Conservation (phyloP, 2,113 vertebrate species). For the Microtus ochrogaster region DNA sequence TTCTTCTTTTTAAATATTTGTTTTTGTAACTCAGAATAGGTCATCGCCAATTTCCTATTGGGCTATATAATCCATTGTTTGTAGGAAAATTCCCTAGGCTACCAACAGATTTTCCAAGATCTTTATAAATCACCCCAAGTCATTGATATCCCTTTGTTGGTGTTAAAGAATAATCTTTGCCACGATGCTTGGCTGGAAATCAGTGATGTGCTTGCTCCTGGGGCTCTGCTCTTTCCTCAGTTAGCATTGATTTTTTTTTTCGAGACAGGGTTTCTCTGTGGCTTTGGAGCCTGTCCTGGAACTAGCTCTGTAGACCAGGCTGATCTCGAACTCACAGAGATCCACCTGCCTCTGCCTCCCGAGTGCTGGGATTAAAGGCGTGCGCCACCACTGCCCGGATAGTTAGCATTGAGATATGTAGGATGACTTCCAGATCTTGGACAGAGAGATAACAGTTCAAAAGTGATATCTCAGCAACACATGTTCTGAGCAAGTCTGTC, state of each 20-base stretch:
- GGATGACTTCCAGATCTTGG: background rate
- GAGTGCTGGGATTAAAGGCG: too few relatives aligned
- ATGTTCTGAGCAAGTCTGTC: background rate
- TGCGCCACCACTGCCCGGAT: too few relatives aligned
- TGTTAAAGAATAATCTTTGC: background rate
- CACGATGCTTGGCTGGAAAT: background rate
- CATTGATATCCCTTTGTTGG: background rate
- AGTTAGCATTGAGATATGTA: background rate
- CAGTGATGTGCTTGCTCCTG: background rate
- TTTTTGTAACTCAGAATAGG: background rate
- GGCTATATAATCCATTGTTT: background rate
- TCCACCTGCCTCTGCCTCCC: too few relatives aligned
- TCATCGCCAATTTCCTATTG: background rate
- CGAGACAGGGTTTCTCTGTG: too few relatives aligned
- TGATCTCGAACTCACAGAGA: too few relatives aligned
- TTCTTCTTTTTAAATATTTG: background rate
- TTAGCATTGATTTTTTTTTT: background rate
- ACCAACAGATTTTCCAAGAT: background rate
- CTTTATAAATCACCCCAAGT: background rate
- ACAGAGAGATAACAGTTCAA: background rate
- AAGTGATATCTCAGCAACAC: background rate
- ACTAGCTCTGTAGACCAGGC: too few relatives aligned
- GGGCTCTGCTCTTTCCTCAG: background rate
- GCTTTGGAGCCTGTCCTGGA: too few relatives aligned
- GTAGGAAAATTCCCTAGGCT: slow-evolving; percentile 27